Percentiles rank a stretch among this genome's conserved stretches.
phyloP scores from a whole-genome alignment of 2,113 vertebrate genomes.

The Suricata suricatta region DNA sequence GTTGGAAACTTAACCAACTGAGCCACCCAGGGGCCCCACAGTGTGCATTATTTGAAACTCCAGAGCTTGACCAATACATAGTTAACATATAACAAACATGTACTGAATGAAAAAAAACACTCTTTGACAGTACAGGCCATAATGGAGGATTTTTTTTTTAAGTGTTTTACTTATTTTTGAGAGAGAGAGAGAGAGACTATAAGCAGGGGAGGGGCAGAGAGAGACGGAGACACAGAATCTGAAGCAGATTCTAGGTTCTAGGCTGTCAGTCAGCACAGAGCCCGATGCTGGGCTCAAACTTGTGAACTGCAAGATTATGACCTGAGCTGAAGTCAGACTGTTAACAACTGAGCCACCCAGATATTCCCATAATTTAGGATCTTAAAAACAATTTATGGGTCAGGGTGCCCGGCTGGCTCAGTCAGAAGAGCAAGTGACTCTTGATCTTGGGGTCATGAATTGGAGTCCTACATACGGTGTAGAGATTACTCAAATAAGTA shows the following conservation, averaged over 20 bases:
- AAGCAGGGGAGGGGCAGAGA: too few species aligned
- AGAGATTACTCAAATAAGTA: not conserved
- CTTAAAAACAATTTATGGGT: slow-evolving; percentile 4
- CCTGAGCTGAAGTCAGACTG: too few species aligned
- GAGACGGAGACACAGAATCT: too few species aligned
- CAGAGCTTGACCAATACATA: not conserved
- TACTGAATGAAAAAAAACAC: not conserved
- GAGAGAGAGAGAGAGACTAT: too few species aligned
- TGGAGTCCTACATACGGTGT: not conserved
- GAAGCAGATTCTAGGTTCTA: too few species aligned
- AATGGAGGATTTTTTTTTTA: not conserved
- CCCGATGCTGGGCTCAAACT: too few species aligned
- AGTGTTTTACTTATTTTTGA: too few species aligned
- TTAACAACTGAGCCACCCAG: too few species aligned
- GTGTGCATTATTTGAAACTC: not conserved
- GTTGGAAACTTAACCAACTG: too few species aligned
- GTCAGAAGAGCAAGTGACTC: not conserved
- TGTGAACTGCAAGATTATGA: too few species aligned
- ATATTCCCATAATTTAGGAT: too few species aligned
- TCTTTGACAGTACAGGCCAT: not conserved
- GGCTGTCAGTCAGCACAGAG: too few species aligned
- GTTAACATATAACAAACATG: slow-evolving; percentile 13
- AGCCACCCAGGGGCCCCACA: not conserved
- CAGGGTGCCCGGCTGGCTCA: not conserved
- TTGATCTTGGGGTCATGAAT: not conserved